Base-by-base conservation (phyloP, 2,797 vertebrate species). In the Sebastes melanostomus region DNA sequence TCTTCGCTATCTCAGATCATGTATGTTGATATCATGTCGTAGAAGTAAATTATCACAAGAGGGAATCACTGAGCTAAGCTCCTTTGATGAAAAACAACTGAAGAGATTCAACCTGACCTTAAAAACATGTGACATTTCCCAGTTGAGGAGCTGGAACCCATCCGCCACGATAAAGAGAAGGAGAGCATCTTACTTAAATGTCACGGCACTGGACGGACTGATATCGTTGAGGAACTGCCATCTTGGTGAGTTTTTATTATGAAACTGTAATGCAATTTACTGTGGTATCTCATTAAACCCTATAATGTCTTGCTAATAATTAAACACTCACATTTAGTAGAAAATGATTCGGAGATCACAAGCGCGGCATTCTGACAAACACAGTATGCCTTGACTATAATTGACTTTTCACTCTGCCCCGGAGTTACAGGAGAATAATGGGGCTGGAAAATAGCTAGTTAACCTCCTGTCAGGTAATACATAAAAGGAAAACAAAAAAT, bases 381-480 rank as follows among this genome's bases (percentile, higher is more conserved):
- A 89, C 81, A 70, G 79, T 87, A 72, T 86, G 80, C 83, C 85
- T 91, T 88, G 88, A 91, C 85, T 88, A 71, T 94, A 93, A 94
- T 92, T 93, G 88, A 92, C 91, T 93, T 90, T 89, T 91, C 84
- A 76, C 84, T 92, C 75, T 91, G 89, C 90, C 91, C 89, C 58
- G 78, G 80, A 93, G 93, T 92, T 90, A 89, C 82, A 72, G 82
- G 67, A 91, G 89, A 93, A 93, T 93, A 92, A 94, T 92, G 85
- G 88, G 86, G 75, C 82, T 91, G 91, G 87, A 93, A 54, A 94
- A 92, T 84, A 92, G 88, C 82, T 92, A 92, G 91, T 94, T 94
- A 94, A 94, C 93, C 93, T 93, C 60, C 84, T 91, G 90, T 93
- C 91, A 92, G 89, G 86, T 94, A 82, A 92, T 84, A 83, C 87